Base-by-base conservation (phyloP, 2,888 invertebrate genomes). In the Chironomus tentans region DNA sequence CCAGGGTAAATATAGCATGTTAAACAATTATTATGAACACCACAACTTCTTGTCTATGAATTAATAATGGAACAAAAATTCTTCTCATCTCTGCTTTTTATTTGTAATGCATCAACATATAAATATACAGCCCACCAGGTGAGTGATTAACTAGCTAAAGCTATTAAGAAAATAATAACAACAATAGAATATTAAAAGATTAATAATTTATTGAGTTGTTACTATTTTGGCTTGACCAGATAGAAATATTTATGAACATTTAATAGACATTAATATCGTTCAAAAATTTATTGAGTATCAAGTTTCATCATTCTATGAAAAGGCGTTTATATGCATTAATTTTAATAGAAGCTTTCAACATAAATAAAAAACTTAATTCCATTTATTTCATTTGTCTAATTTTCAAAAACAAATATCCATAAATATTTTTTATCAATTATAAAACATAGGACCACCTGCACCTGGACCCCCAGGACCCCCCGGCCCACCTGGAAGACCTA, bases 121-220 rank as follows among this genome's bases (percentile, higher is more conserved):
- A n/a, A 10, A 77, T 77, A 5, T 77, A 77, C 47, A 61, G 71
- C n/a, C 78, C 79, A 38, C 78, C 77, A 38, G 47, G 73, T 18
- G 65, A 62, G 68, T 13, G 21, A 65, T 48, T 77, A 50, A 15
- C 70, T 69, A 76, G 76, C 61, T 76, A 75, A 12, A 24, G 65
- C 18, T 65, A 7, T 65, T 21, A 56, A 56, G 5, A 50, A n/a
- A n/a, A 15, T 50, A 50, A 50, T 50, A 50, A 50, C 15, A 50
- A 50, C 15, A 3, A 56, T 2, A 56, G 56, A 56, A 18, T 56
- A 18, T 56, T 18, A 18, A 15, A 56, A 56, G 56, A 56, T 56
- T 56, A 56, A 56, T 56, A 56, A 18, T 56, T 56, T 56, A 56
- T 56, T 56, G 18, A 56, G 56, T 56, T 18, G 18, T 56, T 18